Evolutionary conservation across 2,113 vertebrate genomes (phyloP), one percentile per base, ranked within the genome.

Genomic region (Scatophagus argus): DNA sequence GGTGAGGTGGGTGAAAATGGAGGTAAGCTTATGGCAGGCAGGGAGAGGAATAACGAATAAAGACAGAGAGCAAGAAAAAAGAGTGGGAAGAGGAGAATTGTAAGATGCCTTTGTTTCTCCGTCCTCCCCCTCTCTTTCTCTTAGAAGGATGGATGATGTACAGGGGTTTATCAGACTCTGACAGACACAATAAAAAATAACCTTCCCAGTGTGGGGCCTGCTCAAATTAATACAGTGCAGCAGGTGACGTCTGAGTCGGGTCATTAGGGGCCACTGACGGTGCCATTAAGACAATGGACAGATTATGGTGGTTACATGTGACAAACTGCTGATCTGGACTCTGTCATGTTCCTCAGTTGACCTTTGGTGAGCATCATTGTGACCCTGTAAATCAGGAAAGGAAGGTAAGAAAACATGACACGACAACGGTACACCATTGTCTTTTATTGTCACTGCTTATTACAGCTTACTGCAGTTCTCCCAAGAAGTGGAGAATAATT

Each of bases 111-210:
- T 64, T 63, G 58, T 84, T 60, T 84, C 81, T 85, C 63, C 72
- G 56, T 81, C 69, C 79, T 65, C 62, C 54, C 51, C 59, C 72
- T 65, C 67, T 64, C 25, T 52, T 47, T 71, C 47, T 58, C 68
- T 66, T 63, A 83, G 80, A 92, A 92, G 88, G 91, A 94, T 93
- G 87, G 91, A 88, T 91, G 90, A 79, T 51, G 89, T 76, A 67
- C 80, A 60, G 82, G 81, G 90, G 82, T 94, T 94, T 94, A 94
- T 95, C 93, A 93, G 91, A 71, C 85, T 68, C 91, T 93, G 94
- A 94, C 94, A 95, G 93, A 92, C 89, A 88, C 92, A 94, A 92
- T 94, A 93, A 94, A 92, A 93, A 95, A 94, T 93, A 93, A 94
- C 93, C 93, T 93, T 94, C 91, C 80, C 88, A 83, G 88, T 85